phyloP scores from a whole-genome alignment of 2,888 invertebrate species.

The Lycocerus yunnanus region DNA sequence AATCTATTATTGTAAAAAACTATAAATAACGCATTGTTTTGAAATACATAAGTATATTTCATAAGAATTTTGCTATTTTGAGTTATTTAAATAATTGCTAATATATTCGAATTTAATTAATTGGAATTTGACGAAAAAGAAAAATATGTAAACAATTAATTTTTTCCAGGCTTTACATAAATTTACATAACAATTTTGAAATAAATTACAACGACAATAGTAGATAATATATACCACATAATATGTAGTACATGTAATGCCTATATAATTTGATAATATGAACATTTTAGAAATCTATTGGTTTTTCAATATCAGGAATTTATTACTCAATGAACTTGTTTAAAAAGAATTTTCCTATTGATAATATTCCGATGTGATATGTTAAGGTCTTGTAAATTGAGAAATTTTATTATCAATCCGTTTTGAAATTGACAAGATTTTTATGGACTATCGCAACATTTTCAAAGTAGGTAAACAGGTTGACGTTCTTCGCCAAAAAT shows the following conservation, averaged over 20 bases:
- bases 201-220: not conserved
- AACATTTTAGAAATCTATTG: not conserved
- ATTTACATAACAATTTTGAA: not conserved
- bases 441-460: not conserved
- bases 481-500: not conserved
- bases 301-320: not conserved
- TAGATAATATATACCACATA: not conserved
- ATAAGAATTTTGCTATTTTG: not conserved
- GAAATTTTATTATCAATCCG: not conserved
- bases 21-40: not conserved
- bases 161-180: not conserved
- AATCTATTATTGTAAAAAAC: not conserved
- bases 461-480: not conserved
- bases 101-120: not conserved
- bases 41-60: not conserved
- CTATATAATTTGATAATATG: not conserved
- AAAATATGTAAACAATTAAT: not conserved
- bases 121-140: not conserved
- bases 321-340: not conserved
- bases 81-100: not conserved
- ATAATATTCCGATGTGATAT: not conserved
- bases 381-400: not conserved
- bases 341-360: not conserved
- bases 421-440: not conserved
- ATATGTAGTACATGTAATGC: not conserved